These are phyloP conservation scores for Bungarus multicinctus DNA, from an alignment of 2,113 vertebrate genomes.

Conservation along the genomic window DNA sequence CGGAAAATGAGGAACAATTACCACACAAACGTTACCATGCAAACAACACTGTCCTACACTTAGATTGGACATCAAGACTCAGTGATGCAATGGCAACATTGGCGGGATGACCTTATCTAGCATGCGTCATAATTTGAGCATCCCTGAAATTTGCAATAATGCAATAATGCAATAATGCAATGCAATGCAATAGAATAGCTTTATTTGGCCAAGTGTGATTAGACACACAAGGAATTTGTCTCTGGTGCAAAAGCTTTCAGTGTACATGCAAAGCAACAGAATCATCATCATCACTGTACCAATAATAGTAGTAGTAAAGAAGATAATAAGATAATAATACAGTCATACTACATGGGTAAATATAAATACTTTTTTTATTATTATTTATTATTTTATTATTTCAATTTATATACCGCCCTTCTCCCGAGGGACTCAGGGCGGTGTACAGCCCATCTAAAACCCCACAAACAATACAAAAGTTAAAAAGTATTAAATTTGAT, in stretches of 20 bases:
- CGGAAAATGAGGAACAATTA: not conserved
- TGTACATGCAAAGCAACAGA: not conserved
- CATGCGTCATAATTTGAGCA: not conserved
- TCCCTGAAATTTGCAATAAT: not conserved
- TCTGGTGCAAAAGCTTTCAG: not conserved
- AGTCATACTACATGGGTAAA: too few relatives aligned
- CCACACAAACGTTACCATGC: not conserved
- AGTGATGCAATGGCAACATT: not conserved
- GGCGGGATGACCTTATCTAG: not conserved
- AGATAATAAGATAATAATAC: too few relatives aligned
- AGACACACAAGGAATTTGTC: not conserved
- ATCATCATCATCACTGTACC: not conserved
- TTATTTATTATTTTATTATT: too few relatives aligned
- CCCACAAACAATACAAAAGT: too few relatives aligned
- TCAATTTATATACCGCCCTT: too few relatives aligned
- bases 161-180: too few relatives aligned
- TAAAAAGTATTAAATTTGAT: too few relatives aligned
- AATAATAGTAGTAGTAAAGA: not conserved
- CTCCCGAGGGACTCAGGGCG: too few relatives aligned
- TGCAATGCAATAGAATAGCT: not conserved
- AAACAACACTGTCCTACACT: not conserved
- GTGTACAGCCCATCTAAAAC: too few relatives aligned
- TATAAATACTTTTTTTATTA: too few relatives aligned
- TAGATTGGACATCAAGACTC: not conserved
- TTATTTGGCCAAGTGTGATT: not conserved